Evolutionary conservation across 92 coral and sea anemone genomes (phyloP), one percentile per base, ranked within the genome.

Genomic region (Hydrozoanthus gracilis): DNA sequence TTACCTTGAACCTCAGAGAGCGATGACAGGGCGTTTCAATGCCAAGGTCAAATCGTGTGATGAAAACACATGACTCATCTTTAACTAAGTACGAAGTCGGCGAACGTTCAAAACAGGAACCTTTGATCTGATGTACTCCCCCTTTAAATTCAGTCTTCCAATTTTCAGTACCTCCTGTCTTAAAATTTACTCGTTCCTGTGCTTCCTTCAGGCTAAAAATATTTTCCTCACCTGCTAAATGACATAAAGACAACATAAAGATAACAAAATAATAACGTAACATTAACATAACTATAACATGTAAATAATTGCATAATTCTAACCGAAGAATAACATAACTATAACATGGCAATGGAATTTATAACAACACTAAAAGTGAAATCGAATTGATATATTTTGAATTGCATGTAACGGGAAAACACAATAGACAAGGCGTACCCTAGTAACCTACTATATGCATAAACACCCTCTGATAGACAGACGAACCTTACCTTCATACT

Each of bases 1-100:
- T 79, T 46, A 79, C 84, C 84, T 79, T 79, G 16, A 79, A 60
- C 73, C 84, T 79, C 13, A 44, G 71, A 8, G 72, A 1, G 49
- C 84, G 58, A 15, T 62, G 71, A 8, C 44, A n/a, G 3, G 84
- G 84, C 8, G 84, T 79, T 27, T 2, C 16, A 16, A 79, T 47
- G 15, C 7, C 11, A 4, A 44, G 44, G 67, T 79, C 84, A 79
- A 61, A n/a, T 79, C 84, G 46, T 47, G 58, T 60, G 66, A 0
- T 7, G 69, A 77, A 79, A 79, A 15, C 84, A 62, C 39, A 17
- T 0, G 73, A 4, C 56, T 44, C 5, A 10, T 79, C 73, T 61
- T 46, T 62, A 15, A 61, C 45, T 16, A n/a, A 79, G 8, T 3
- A 3, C 73, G 27, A 51, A 27, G 39, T 27, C 14, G 46, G 17